Evolutionary conservation across 2,797 vertebrate genomes (phyloP).

Genomic region (Microchirus variegatus): DNA sequence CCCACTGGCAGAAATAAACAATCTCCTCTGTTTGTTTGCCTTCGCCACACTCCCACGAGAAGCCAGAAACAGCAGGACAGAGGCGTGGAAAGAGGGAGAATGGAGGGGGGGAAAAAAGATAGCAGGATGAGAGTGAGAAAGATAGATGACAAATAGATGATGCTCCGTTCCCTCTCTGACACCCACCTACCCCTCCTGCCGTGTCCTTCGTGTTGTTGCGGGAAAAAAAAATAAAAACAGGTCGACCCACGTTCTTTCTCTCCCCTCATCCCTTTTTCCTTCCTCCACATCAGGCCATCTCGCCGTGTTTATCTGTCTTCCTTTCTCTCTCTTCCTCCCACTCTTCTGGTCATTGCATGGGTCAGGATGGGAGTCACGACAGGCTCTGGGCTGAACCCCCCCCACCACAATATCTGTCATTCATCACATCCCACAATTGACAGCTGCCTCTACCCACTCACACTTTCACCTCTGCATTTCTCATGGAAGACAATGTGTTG

Average conservation of each 20-base stretch:
- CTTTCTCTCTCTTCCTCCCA: conserved; percentile 69
- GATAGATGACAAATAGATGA: conserved; percentile 84
- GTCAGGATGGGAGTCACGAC: conserved; percentile 74
- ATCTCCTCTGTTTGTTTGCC: conserved; percentile 82
- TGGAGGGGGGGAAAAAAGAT: conserved; percentile 54
- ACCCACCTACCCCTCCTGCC: conserved; percentile 79
- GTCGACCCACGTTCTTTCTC: conserved; percentile 60
- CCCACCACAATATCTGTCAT: conserved; percentile 63
- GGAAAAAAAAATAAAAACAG: conserved; percentile 71
- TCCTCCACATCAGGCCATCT: conserved; percentile 50
- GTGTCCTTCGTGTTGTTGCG: conserved; percentile 68
- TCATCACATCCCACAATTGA: conserved; percentile 79
- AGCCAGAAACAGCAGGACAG: conserved; percentile 79
- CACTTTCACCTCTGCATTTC: conserved; percentile 71
- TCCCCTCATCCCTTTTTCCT: conserved; percentile 41
- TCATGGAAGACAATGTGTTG: conserved; percentile 58
- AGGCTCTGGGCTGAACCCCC: conserved; percentile 51
- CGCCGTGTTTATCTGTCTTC: conserved; percentile 59
- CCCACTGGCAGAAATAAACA: conserved; percentile 79
- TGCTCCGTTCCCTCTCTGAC: conserved; percentile 79
- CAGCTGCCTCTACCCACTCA: conserved; percentile 76
- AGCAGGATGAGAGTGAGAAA: conserved; percentile 64
- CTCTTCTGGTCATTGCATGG: conserved; percentile 68
- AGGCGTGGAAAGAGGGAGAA: conserved; percentile 77
- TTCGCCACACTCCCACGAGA: conserved; percentile 76